phyloP scores from a whole-genome alignment of 2,888 invertebrate species.

The Cancer borealis region DNA sequence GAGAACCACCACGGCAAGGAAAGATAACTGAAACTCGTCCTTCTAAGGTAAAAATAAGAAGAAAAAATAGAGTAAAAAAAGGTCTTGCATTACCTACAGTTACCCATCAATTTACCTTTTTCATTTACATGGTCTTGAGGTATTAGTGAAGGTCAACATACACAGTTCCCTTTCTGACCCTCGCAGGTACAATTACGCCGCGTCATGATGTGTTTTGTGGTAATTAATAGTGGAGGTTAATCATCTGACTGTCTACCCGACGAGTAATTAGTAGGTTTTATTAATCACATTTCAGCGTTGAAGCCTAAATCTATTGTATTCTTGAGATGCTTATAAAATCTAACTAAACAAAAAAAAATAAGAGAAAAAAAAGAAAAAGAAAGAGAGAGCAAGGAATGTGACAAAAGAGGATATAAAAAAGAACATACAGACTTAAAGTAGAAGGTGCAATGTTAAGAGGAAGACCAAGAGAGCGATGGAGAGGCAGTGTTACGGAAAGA shows the following conservation, averaged over 20 bases:
- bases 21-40: neutral
- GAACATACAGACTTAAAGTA: neutral
- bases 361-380: neutral
- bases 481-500: neutral
- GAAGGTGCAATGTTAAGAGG: neutral
- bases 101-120: neutral
- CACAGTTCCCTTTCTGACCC: neutral
- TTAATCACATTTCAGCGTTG: conserved; percentile 20
- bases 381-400: neutral
- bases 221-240: conserved; percentile 20
- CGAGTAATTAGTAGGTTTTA: neutral
- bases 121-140: conserved; percentile 20
- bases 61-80: too few relatives aligned
- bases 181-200: neutral
- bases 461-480: neutral
- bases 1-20: neutral
- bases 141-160: neutral
- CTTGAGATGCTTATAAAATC: neutral
- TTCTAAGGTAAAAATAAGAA: too few relatives aligned
- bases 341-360: neutral
- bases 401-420: neutral
- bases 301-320: neutral
- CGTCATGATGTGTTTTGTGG: conserved; percentile 20
- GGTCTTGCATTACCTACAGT: too few relatives aligned
- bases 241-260: neutral